These are phyloP conservation scores for Drosophila picticornis DNA, from an alignment of 2,888 invertebrate genomes.

Conservation along the genomic window DNA sequence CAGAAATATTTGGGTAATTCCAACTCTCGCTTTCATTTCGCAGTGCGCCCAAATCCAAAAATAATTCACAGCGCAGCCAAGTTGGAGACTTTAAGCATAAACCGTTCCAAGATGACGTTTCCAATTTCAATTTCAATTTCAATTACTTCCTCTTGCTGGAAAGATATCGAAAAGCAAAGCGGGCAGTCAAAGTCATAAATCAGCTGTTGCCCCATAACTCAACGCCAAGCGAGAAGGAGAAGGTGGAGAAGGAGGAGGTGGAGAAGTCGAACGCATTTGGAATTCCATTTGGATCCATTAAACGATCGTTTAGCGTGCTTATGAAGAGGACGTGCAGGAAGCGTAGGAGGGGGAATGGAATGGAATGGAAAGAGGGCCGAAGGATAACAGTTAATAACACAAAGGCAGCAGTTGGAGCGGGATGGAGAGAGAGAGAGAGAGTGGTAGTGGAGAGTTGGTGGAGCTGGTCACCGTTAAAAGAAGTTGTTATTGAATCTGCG, in stretches of 20 bases:
- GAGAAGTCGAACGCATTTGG: slow-evolving; percentile 17
- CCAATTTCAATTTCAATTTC: slow-evolving; percentile 6
- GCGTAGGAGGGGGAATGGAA: not conserved
- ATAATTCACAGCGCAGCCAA: slow-evolving; percentile 10
- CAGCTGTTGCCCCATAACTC: slow-evolving; percentile 66
- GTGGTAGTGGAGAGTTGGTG: not conserved
- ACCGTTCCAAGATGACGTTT: not conserved
- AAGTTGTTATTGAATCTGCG: slow-evolving; percentile 15
- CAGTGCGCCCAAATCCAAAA: not conserved
- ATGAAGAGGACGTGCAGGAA: not conserved
- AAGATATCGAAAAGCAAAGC: slow-evolving; percentile 58
- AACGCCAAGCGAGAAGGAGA: slow-evolving; percentile 20
- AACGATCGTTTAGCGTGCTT: slow-evolving; percentile 68
- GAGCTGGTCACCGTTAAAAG: slow-evolving; percentile 34
- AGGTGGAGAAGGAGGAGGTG: not conserved
- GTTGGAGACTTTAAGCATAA: slow-evolving; percentile 11
- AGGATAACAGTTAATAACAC: slow-evolving; percentile 54
- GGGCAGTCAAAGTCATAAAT: slow-evolving; percentile 64
- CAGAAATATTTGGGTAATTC: not conserved
- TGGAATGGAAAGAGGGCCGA: slow-evolving; percentile 14
- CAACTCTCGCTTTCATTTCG: not conserved
- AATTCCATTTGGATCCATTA: slow-evolving; percentile 53
- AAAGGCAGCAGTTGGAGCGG: not conserved
- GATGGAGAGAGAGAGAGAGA: not conserved
- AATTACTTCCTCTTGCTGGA: slow-evolving; percentile 1